Evolutionary conservation across 1,140 invertebrate species (phyloP).

Genomic region (Prorops nasuta): DNA sequence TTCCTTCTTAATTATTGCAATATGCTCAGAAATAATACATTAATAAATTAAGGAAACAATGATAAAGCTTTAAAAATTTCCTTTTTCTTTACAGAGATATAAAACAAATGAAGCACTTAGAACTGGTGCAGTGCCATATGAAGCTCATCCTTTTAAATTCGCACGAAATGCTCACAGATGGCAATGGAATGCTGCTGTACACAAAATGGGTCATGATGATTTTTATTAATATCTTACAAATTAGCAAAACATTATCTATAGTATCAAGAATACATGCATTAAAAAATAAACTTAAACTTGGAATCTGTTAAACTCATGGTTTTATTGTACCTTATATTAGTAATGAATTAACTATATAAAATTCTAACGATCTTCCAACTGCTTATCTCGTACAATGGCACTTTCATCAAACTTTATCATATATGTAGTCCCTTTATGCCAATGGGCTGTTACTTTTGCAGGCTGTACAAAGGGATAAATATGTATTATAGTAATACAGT

Average conservation of each 20-base stretch:
- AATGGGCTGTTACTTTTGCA: slow-evolving; percentile 94
- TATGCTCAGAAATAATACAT: slow-evolving; percentile 1
- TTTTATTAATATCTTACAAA: neutral
- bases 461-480: slow-evolving; percentile 65
- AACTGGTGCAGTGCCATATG: no score
- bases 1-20: slow-evolving; percentile 1
- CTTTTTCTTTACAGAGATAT: no score
- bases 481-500: neutral
- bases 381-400: slow-evolving; percentile 90
- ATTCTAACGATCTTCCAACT: slow-evolving; percentile 80
- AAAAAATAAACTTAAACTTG: slow-evolving; percentile 4
- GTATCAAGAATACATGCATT: no score
- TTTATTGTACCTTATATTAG: slow-evolving; percentile 8
- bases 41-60: slow-evolving; percentile 8
- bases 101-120: no score
- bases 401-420: slow-evolving; percentile 98
- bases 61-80: slow-evolving; percentile 9
- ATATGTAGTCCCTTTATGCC: slow-evolving; percentile 99
- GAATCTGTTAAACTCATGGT: neutral
- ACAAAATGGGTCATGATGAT: no score
- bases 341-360: slow-evolving; percentile 9
- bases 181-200: no score
- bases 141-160: no score
- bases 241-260: neutral
- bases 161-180: no score